Evolutionary conservation across 2,888 invertebrate species (phyloP).

Genomic region (Timandra comae): DNA sequence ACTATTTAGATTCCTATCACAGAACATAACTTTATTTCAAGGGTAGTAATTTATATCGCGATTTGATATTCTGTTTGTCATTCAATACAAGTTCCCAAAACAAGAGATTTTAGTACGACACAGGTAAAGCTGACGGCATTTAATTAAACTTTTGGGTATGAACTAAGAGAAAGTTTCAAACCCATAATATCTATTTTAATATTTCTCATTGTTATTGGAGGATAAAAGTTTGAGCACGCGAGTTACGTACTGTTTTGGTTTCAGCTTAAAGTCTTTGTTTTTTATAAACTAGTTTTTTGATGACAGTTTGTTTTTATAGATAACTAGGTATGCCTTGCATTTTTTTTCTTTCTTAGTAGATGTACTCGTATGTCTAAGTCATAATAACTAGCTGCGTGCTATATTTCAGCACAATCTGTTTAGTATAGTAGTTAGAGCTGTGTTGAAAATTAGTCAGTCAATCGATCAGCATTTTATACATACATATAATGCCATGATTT

Average conservation of each 20-base stretch:
- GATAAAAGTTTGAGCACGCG: constrained; percentile 4
- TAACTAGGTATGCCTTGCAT: no score
- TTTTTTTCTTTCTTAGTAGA: no score
- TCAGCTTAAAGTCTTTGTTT: background rate
- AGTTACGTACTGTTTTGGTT: background rate
- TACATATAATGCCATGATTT: no score
- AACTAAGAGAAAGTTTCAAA: constrained; percentile 10
- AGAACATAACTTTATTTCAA: constrained; percentile 29
- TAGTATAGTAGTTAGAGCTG: no score
- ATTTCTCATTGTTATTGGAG: constrained; percentile 15
- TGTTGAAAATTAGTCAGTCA: no score
- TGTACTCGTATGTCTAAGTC: no score
- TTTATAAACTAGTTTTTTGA: no score
- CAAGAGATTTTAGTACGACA: constrained; percentile 16
- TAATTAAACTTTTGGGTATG: constrained; percentile 22
- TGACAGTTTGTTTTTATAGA: no score
- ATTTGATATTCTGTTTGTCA: constrained; percentile 7
- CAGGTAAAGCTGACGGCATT: constrained; percentile 7
- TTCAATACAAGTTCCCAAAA: constrained; percentile 5
- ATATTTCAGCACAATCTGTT: no score
- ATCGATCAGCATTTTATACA: no score
- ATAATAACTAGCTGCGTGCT: no score
- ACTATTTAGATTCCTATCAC: constrained; percentile 32
- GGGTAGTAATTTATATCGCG: constrained; percentile 1
- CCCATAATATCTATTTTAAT: constrained; percentile 15